Base-by-base conservation (phyloP, 2,888 invertebrate species). In the Rhaphigaster nebulosa region DNA sequence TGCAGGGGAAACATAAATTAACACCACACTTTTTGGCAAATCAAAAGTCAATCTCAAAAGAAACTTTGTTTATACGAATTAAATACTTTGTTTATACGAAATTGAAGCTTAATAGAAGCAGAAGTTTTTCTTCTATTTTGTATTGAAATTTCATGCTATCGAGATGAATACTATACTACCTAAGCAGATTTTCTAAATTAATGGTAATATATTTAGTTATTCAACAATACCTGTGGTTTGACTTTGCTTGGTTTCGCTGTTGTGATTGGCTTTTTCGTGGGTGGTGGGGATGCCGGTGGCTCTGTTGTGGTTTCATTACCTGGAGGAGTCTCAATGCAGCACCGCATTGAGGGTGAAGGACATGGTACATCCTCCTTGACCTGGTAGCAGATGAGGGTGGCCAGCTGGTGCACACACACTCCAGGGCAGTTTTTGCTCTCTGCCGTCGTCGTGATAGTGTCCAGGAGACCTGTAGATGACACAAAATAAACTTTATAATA, bases 401-500 rank as follows among this genome's bases (percentile, higher is more conserved):
- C 97, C 91, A 98, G 94, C 20, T 97, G 96, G 93, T 98, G 97
- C 92, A 98, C 97, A 94, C 98, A 98, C 91, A 97, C 96, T 0
- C 98, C 98, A 0, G 98, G 98, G 93, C 98, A 98, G 93, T 97
- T 96, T 94, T 97, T 97, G 91, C 96, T 95, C 94, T 97, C 97
- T 91, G 96, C 97, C 91, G 98, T 97, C 92, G 96, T 97, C 91
- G 98, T 97, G 93, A 98, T 95, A 52, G 97, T 96, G 93, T 98
- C 97, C 93, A 98, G 94, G 13, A 98, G 95, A 93, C 97, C 98
- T 98, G 94, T 0, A 90, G 10, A n/a, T 45, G 26, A 41, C 26
- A 41, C 26, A 80, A 41, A 41, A 41, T 41, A 41, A 20, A 38
- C 1, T 65, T 29, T 29, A 65, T 65, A 15, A 65, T 15, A 65